A percentile compares a stretch with the other conserved stretches of the same genome.
Evolutionary conservation across 2,113 vertebrate species (phyloP).

Genomic region (Nasalis larvatus): DNA sequence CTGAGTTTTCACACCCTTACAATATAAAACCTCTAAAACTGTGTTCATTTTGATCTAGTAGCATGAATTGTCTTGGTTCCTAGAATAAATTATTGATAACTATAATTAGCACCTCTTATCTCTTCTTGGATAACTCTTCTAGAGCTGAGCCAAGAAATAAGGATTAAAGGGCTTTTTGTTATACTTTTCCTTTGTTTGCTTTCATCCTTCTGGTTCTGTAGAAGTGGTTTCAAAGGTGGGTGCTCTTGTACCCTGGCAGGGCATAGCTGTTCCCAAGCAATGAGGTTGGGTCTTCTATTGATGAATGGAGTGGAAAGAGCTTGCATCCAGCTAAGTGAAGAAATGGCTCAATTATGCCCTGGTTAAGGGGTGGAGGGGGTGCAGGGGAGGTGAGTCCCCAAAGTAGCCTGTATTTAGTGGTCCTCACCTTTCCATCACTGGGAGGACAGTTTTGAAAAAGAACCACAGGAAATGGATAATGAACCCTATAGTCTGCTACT

Average conservation of each 20-base stretch:
- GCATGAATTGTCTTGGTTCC: conserved; percentile 41
- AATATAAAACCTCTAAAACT: conserved; percentile 43
- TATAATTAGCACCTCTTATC: conserved; percentile 53
- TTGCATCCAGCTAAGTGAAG: not conserved
- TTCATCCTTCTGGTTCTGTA: not conserved
- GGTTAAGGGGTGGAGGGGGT: not conserved
- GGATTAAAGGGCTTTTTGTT: conserved; percentile 23
- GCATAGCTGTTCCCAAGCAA: not conserved
- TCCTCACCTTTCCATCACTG: not conserved
- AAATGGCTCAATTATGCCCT: not conserved
- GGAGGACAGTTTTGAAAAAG: not conserved
- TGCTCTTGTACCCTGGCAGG: not conserved
- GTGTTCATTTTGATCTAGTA: conserved; percentile 41
- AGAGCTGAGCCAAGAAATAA: conserved; percentile 10
- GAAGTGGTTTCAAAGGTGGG: not conserved
- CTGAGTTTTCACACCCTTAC: conserved; percentile 32
- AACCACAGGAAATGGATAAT: not conserved
- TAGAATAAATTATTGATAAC: conserved; percentile 63
- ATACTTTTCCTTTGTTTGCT: not conserved
- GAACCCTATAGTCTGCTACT: not conserved
- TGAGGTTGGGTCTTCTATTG: not conserved
- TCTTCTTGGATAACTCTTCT: conserved; percentile 44
- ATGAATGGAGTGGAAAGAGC: not conserved
- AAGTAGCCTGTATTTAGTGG: not conserved
- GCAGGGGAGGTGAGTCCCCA: not conserved